A percentile compares a stretch with the other conserved stretches of the same genome.
Conservation (phyloP, 2,888 invertebrate species). For the Heteromurus nitidus region DNA sequence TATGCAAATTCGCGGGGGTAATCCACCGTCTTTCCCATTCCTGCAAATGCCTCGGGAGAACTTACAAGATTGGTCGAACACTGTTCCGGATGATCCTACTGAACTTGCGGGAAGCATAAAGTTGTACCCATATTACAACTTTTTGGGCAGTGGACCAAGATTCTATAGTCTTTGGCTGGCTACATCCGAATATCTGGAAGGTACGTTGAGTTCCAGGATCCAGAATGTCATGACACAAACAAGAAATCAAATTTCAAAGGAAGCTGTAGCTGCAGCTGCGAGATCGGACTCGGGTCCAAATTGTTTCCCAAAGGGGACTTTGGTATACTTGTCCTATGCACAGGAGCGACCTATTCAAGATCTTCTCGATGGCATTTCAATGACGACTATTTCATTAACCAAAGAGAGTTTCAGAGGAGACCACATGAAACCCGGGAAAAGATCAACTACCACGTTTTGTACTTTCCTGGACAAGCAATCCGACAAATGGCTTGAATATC, state of each 20-base stretch:
- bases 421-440: not conserved
- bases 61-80: not conserved
- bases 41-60: not conserved
- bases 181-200: not conserved
- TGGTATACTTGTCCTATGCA: not conserved
- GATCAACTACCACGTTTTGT: constrained; percentile 16
- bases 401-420: not conserved
- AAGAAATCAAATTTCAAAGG: not conserved
- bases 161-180: not conserved
- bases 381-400: not conserved
- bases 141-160: not conserved
- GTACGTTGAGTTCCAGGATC: not conserved
- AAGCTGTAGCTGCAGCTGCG: not conserved
- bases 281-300: not conserved
- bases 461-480: constrained; percentile 26
- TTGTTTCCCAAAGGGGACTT: constrained; percentile 37
- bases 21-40: not conserved
- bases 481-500: not conserved
- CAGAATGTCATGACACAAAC: not conserved
- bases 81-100: not conserved
- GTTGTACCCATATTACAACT: constrained; percentile 17
- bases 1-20: constrained; percentile 1
- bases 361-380: not conserved
- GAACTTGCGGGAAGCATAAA: constrained; percentile 7
- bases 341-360: not conserved